These are phyloP conservation scores for Eupithecia abbreviata DNA, from an alignment of 2,888 invertebrate genomes.

Conservation along the genomic window DNA sequence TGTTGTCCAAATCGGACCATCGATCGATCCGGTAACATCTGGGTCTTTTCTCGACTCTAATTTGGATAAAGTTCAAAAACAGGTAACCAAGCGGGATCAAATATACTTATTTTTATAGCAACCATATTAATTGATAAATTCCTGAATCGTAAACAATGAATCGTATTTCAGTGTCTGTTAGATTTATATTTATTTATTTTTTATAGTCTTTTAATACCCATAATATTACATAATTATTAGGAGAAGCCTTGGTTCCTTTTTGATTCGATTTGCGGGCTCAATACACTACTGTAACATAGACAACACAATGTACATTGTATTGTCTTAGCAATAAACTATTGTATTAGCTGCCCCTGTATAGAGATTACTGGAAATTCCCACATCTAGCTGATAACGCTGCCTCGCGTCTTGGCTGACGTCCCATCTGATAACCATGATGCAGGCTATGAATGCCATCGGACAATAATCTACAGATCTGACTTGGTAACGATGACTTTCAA, in stretches of 20 bases:
- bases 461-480: slow-evolving; percentile 21
- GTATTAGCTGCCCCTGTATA: background rate
- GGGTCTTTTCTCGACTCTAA: background rate
- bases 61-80: too few species aligned
- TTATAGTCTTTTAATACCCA: too few species aligned
- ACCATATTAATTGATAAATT: background rate
- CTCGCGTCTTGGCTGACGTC: slow-evolving; percentile 24
- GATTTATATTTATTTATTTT: too few species aligned
- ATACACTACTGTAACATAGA: too few species aligned
- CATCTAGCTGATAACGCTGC: slow-evolving; percentile 1
- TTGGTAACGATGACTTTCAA: background rate
- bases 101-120: background rate
- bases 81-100: background rate
- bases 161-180: background rate
- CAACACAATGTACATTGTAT: too few species aligned
- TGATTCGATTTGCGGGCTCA: too few species aligned
- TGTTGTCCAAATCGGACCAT: background rate
- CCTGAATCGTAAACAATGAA: background rate
- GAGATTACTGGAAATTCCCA: background rate
- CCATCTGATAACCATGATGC: slow-evolving; percentile 29
- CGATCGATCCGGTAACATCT: background rate
- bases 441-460: slow-evolving; percentile 22
- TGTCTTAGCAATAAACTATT: background rate
- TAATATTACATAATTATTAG: too few species aligned
- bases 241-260: too few species aligned